A percentile compares a stretch with the other conserved stretches of the same genome.
phyloP scores from a whole-genome alignment of 2,888 invertebrate species.

The Noctua pronuba region DNA sequence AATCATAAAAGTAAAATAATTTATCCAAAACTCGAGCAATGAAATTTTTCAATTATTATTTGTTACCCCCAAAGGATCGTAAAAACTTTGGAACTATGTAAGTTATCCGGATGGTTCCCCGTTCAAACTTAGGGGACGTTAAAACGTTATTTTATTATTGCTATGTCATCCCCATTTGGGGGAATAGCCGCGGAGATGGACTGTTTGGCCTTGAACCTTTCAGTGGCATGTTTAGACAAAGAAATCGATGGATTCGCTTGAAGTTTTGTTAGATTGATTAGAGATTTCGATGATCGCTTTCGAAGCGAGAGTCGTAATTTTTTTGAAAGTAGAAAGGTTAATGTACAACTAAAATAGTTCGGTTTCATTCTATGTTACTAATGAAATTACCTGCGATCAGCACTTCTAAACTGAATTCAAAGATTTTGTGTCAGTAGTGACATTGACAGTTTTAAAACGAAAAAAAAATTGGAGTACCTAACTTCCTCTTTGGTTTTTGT shows the following conservation, averaged over 20 bases:
- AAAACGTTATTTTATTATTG: conserved; percentile 45
- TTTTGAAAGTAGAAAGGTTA: background rate
- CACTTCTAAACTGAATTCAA: background rate
- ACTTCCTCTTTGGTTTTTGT: background rate
- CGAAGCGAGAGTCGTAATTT: background rate
- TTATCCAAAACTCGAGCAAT: conserved; percentile 12
- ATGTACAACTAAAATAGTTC: background rate
- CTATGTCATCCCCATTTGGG: conserved; percentile 38
- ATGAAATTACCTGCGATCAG: too few species aligned
- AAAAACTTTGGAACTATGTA: conserved; percentile 60
- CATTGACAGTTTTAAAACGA: background rate
- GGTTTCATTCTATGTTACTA: background rate
- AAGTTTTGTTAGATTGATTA: background rate
- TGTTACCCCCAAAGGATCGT: conserved; percentile 43
- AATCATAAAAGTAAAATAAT: conserved; percentile 35
- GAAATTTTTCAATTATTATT: conserved; percentile 60
- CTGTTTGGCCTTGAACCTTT: conserved; percentile 36
- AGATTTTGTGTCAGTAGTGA: background rate
- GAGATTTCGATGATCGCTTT: background rate
- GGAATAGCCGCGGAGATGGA: conserved; percentile 27
- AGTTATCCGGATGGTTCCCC: conserved; percentile 38
- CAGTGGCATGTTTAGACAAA: conserved; percentile 8
- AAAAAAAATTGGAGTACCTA: background rate
- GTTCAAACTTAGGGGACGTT: conserved; percentile 42
- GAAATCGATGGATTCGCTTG: conserved; percentile 9